Percentiles rank a stretch among this genome's conserved stretches.
Evolutionary conservation across 2,888 invertebrate genomes (phyloP).

Genomic region (Chrysopilus asiliformis): DNA sequence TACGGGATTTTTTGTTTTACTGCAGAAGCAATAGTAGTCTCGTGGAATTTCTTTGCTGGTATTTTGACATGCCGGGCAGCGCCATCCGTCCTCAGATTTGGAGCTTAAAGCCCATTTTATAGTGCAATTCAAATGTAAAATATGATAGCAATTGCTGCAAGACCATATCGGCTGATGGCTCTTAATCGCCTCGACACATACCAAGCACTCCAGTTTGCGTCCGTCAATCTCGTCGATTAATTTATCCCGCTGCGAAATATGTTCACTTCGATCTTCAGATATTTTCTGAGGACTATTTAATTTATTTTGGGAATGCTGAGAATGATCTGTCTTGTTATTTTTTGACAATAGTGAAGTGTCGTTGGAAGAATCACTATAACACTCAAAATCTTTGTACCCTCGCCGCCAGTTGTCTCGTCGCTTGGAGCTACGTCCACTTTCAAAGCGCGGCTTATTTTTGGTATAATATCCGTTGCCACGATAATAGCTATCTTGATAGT

Average conservation of each 20-base stretch:
- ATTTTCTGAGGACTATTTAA: background rate
- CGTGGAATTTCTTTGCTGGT: conserved; percentile 56
- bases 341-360: background rate
- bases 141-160: conserved; percentile 82
- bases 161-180: conserved; percentile 78
- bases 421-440: conserved; percentile 31
- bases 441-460: conserved; percentile 9
- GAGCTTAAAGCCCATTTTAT: conserved; percentile 85
- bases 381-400: background rate
- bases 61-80: conserved; percentile 93
- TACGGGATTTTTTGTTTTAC: conserved; percentile 59
- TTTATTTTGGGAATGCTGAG: no score
- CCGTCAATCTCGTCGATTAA: conserved; percentile 71
- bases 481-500: background rate
- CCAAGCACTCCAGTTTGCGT: conserved; percentile 79
- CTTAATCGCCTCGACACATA: conserved; percentile 81
- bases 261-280: background rate
- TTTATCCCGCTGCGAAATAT: conserved; percentile 53
- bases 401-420: conserved; percentile 28
- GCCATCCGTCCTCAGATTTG: conserved; percentile 71
- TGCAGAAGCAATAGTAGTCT: conserved; percentile 85
- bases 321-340: no score
- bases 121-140: conserved; percentile 82
- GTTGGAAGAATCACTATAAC: background rate
- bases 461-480: background rate